phyloP scores from a whole-genome alignment of 2,888 invertebrate species.

The Drymonia ruficornis region DNA sequence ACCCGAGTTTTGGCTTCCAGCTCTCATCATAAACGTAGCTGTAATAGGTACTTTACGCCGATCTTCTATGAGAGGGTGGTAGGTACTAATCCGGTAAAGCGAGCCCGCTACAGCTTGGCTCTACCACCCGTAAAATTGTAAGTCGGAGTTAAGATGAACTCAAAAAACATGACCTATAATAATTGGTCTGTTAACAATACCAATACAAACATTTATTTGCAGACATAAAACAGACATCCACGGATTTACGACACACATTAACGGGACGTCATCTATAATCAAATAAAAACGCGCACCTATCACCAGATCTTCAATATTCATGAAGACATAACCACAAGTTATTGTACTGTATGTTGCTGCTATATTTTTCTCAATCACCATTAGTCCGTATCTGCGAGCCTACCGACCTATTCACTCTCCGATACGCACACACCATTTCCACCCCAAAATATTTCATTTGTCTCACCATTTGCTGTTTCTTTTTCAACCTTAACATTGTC shows the following conservation, averaged over 20 bases:
- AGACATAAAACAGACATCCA: constrained; percentile 50
- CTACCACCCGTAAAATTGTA: too few relatives aligned
- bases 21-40: too few relatives aligned
- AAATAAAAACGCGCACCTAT: constrained; percentile 69
- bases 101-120: too few relatives aligned
- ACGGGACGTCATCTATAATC: constrained; percentile 47
- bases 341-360: constrained; percentile 67
- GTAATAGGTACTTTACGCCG: too few relatives aligned
- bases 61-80: too few relatives aligned
- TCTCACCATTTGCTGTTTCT: constrained; percentile 25
- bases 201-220: constrained; percentile 8
- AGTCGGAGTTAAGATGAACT: too few relatives aligned
- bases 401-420: constrained; percentile 72
- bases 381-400: constrained; percentile 80
- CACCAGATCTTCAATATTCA: constrained; percentile 82
- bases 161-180: too few relatives aligned
- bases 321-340: constrained; percentile 81
- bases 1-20: too few relatives aligned
- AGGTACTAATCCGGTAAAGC: too few relatives aligned
- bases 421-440: constrained; percentile 54
- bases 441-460: constrained; percentile 64
- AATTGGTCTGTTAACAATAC: neutral
- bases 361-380: constrained; percentile 85
- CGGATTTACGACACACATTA: constrained; percentile 63
- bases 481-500: constrained; percentile 32